phyloP scores from a whole-genome alignment of 2,888 invertebrate species.

The Melanchra persicariae region DNA sequence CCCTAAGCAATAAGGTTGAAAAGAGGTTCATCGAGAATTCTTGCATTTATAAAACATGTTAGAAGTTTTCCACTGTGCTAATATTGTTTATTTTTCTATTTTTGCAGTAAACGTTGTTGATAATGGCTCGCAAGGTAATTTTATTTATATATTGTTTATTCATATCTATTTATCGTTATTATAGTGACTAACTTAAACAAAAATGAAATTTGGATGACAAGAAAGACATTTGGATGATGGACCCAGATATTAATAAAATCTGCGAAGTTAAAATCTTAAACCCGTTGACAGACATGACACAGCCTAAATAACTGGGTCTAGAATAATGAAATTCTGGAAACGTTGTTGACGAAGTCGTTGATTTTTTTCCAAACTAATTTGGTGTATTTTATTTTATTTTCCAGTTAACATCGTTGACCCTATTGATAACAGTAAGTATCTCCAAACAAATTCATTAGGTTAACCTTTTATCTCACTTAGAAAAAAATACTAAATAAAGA shows the following conservation, averaged over 20 bases:
- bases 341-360: too few relatives aligned
- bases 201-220: too few relatives aligned
- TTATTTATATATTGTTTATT: not conserved
- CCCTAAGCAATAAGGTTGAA: not conserved
- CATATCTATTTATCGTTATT: not conserved
- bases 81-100: not conserved
- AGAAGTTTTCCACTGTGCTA: not conserved
- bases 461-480: not conserved
- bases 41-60: not conserved
- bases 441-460: not conserved
- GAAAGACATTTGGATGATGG: too few relatives aligned
- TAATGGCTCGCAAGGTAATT: constrained; percentile 37
- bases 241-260: too few relatives aligned
- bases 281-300: too few relatives aligned
- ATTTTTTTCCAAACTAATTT: not conserved
- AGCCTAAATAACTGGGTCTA: too few relatives aligned
- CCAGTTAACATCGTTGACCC: constrained; percentile 68
- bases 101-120: constrained; percentile 56
- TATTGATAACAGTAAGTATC: constrained; percentile 13
- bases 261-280: too few relatives aligned
- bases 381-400: constrained; percentile 56
- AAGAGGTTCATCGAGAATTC: not conserved
- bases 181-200: not conserved
- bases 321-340: too few relatives aligned
- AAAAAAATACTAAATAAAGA: too few relatives aligned